Evolutionary conservation across 2,888 invertebrate genomes (phyloP), one percentile per base, ranked within the genome.

Genomic region (Cyaniris semiargus): DNA sequence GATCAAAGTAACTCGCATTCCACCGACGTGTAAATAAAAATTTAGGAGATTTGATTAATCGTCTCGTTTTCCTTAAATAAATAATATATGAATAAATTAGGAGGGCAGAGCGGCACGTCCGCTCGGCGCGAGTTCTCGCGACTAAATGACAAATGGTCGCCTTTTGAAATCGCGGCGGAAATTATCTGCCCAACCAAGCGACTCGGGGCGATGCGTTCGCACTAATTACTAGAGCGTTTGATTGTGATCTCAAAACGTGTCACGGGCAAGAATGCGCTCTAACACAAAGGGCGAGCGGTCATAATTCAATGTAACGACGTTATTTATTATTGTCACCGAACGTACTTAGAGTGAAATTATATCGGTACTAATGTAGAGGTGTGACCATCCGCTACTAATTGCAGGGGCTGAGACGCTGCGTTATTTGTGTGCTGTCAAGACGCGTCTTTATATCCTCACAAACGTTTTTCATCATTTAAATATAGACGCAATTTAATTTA

Each of bases 11-110:
- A 82, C 84, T 82, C 83, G 85, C 87, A 88, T 88, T 88, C 89
- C 86, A 85, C 87, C 83, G 83, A 87, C 84, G 86, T 88, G 89
- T 93, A 92, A 94, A 93, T 93, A 93, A 93, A 92, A 93, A 90
- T 89, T 88, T 87, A 88, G 88, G 89, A 90, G 88, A 89, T 89
- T 92, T 94, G 93, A 94, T 94, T 93, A 93, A 94, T 92, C 88
- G 90, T 87, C 90, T 85, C 88, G 91, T 91, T 91, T 92, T 92
- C 94, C 91, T 90, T 93, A 93, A 91, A 94, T 93, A 94, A 94
- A 94, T 93, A 94, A 92, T 93, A 92, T 91, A 90, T 89, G 88
- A 92, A 94, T 93, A 94, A 93, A 93, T 93, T 93, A 92, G 89
- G 88, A 88, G 89, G 88, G 87, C 84, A 89, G 83, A 85, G 86